A percentile compares a stretch with the other conserved stretches of the same genome.
Evolutionary conservation across 2,888 invertebrate species (phyloP).

Genomic region (Catocala nupta): DNA sequence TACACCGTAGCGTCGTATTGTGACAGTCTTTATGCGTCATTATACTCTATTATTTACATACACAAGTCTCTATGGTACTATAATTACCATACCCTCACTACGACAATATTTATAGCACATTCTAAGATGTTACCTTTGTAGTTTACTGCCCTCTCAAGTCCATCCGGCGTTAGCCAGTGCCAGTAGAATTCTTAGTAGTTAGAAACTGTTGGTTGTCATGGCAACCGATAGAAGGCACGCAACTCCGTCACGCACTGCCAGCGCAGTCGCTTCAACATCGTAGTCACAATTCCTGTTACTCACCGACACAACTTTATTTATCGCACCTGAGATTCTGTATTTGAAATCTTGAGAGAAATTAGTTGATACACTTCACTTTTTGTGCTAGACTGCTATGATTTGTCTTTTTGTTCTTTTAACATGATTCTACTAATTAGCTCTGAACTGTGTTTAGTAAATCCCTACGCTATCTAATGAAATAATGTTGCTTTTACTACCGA

Average conservation of each 20-base stretch:
- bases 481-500: too few species aligned
- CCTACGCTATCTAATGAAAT: too few species aligned
- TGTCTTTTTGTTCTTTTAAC: too few species aligned
- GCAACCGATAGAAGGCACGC: conserved; percentile 66
- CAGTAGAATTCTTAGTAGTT: conserved; percentile 45
- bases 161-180: conserved; percentile 44
- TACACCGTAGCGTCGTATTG: conserved; percentile 8
- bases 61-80: conserved; percentile 12
- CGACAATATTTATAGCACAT: conserved; percentile 18
- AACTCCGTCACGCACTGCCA: conserved; percentile 67
- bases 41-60: conserved; percentile 24
- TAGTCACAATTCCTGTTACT: conserved; percentile 53
- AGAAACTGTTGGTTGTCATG: conserved; percentile 69
- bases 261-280: conserved; percentile 37
- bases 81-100: conserved; percentile 18
- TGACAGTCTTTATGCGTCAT: conserved; percentile 21
- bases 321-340: conserved; percentile 25
- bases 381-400: background rate
- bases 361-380: background rate
- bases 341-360: conserved; percentile 6
- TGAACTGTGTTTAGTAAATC: too few species aligned
- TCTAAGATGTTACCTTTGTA: conserved; percentile 13
- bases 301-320: conserved; percentile 43
- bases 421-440: too few species aligned
- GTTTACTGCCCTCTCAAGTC: conserved; percentile 49